Evolutionary conservation across 2,888 invertebrate species (phyloP), one percentile per base, ranked within the genome.

Genomic region (Pseudococcus viburni): DNA sequence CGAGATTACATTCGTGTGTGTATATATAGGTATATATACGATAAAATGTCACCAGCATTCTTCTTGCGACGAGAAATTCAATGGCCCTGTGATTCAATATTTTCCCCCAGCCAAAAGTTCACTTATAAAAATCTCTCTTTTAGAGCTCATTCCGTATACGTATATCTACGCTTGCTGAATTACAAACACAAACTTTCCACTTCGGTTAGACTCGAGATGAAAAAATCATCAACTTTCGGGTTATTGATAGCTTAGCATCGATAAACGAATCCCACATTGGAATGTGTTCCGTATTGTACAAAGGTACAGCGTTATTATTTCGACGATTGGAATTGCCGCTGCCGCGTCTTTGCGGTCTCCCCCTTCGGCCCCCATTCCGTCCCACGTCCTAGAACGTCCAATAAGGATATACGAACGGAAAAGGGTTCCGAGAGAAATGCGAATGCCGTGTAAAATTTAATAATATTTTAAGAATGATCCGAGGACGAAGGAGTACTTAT

Each of bases 61-160:
- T 80, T 80, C 42, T 39, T 42, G 26, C 26, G 26, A 33, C 80
- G 22, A 42, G 80, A 80, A 80, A 80, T 80, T 80, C 80, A 42
- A 80, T 19, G 80, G 42, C 26, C 42, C 26, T 42, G 80, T 80
- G 80, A 80, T 80, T 80, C 80, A 80, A 80, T 80, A 80, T 80
- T 39, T 80, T 39, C n/a, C 42, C 39, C 26, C 26, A 33, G 42
- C 42, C 42, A 42, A 26, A 80, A 80, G 80, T 80, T 42, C 80
- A 42, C 80, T 80, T 80, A 80, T 80, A 80, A 80, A 80, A 80
- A 80, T 80, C 80, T 80, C 80, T 80, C 80, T 80, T 80, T 80
- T 42, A 80, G 80, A 42, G 42, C n/a, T 80, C 68, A 2, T 80
- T 8, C 19, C 7, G 7, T 59, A 59, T 59, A 59, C 59, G 80